These are phyloP conservation scores for Hyles euphorbiae DNA, from an alignment of 1,140 invertebrate genomes.

Conservation along the genomic window DNA sequence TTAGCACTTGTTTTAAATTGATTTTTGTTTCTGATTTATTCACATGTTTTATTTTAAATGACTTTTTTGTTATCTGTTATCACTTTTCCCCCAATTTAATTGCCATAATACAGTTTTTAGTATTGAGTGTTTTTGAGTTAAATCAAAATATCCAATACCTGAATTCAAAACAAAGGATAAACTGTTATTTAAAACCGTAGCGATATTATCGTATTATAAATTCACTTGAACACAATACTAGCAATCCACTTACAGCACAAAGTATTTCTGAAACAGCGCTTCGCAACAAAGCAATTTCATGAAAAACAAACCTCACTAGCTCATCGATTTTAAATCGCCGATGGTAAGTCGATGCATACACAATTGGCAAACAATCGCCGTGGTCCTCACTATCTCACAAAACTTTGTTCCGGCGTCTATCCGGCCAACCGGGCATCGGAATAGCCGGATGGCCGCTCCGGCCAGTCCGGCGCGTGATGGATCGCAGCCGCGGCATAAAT, in stretches of 20 bases:
- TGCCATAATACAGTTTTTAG: too few relatives aligned
- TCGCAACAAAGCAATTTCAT: neutral
- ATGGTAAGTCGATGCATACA: slow-evolving; percentile 35
- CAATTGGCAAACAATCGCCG: slow-evolving; percentile 25
- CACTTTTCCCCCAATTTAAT: too few relatives aligned
- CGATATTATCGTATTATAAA: too few relatives aligned
- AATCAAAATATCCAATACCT: too few relatives aligned
- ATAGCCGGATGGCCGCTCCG: neutral
- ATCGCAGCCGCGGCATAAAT: slow-evolving; percentile 50
- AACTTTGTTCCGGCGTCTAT: slow-evolving; percentile 10
- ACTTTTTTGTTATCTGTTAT: too few relatives aligned
- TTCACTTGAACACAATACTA: too few relatives aligned
- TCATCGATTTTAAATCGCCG: slow-evolving; percentile 28
- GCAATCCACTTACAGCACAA: too few relatives aligned
- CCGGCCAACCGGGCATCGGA: slow-evolving; percentile 5
- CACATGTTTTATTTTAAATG: too few relatives aligned
- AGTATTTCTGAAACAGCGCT: too few relatives aligned
- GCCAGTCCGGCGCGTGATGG: slow-evolving; percentile 37
- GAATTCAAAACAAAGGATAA: too few relatives aligned
- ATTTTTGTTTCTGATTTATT: slow-evolving; percentile 14
- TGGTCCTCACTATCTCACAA: neutral
- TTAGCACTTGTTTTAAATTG: slow-evolving; percentile 7
- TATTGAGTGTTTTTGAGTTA: too few relatives aligned
- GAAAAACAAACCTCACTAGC: neutral
- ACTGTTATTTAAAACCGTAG: too few relatives aligned